Percentiles rank a stretch among this genome's conserved stretches.
These are phyloP conservation scores for Xanthia togata DNA, from an alignment of 2,888 invertebrate genomes.

Conservation along the genomic window DNA sequence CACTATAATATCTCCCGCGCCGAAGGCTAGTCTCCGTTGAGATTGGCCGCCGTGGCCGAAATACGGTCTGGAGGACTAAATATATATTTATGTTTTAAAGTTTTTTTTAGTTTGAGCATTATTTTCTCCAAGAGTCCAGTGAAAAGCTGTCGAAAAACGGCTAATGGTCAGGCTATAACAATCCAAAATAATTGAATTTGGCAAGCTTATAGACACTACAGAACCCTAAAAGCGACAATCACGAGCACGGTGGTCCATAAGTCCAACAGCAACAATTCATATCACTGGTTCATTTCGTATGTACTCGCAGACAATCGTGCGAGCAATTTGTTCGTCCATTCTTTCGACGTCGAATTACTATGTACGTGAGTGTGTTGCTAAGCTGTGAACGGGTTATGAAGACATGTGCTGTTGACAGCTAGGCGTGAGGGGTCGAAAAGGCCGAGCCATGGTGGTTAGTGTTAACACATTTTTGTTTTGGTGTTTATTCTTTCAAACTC, in stretches of 20 bases:
- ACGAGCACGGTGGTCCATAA: slow-evolving; percentile 64
- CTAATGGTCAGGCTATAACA: not conserved
- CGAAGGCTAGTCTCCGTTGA: too few species aligned
- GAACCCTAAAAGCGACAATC: slow-evolving; percentile 63
- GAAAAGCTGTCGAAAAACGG: not conserved
- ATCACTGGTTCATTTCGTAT: slow-evolving; percentile 66
- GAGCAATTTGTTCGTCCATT: slow-evolving; percentile 68
- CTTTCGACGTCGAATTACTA: slow-evolving; percentile 70
- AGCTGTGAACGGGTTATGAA: slow-evolving; percentile 67
- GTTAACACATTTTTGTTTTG: slow-evolving; percentile 7
- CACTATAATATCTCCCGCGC: too few species aligned
- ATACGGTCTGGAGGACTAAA: too few species aligned
- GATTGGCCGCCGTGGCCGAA: too few species aligned
- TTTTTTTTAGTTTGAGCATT: not conserved
- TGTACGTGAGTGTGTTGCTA: slow-evolving; percentile 69
- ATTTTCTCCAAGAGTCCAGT: not conserved
- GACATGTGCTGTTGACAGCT: slow-evolving; percentile 54
- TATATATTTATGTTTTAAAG: too few species aligned
- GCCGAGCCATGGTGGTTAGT: slow-evolving; percentile 10
- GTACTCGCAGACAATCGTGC: slow-evolving; percentile 66
- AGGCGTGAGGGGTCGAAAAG: slow-evolving; percentile 38
- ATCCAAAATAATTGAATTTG: not conserved
- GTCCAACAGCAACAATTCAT: slow-evolving; percentile 66
- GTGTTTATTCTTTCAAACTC: not conserved
- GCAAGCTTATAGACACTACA: not conserved